Evolutionary conservation across 2,113 vertebrate genomes (phyloP), one percentile per base, ranked within the genome.

Genomic region (Grallaria varia): DNA sequence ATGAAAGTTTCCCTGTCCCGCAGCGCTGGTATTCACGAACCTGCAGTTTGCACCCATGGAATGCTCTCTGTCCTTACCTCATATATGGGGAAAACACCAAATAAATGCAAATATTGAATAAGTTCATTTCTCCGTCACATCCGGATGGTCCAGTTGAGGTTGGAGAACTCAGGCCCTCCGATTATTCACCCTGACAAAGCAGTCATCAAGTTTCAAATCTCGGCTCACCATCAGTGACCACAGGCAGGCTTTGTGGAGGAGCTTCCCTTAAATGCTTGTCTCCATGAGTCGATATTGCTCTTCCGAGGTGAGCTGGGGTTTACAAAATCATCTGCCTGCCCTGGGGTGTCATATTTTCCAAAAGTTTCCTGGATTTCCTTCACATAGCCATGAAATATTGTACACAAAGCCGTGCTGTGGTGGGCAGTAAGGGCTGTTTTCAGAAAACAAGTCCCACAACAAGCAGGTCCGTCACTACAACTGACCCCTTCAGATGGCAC

Each of bases 181-280:
- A 78, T 95, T 95, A 79, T 69, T 97, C 78, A 90, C 33, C 11
- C 71, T 94, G 76, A 94, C 47, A 88, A 66, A 15, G 2, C 7
- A 77, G 87, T 76, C 95, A 11, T 59, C 37, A 91, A 27, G 39
- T 17, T 67, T 89, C 95, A 93, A 95, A 84, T 89, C 53, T 69
- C 24, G 39, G 28, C 17, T 96, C 2, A 0, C 44, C 76, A 1
- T 80, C 67, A 22, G 28, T 56, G 60, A 86, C 53, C 87, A 22
- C 33, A 93, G 79, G 22, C 72, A 30, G 50, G 76, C 89, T 93
- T 94, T 95, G 92, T 68, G 71, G 50, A 44, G 67, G 28, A 86
- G 50, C 52, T 94, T 59, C 55, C 64, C 44, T 24, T 55, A 80
- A 66, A 56, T 66, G 33, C 69, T 47, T n/a, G 6, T 55, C 53